A percentile compares a stretch with the other conserved stretches of the same genome.
These are phyloP conservation scores for Melipona quadrifasciata DNA, from an alignment of 1,140 invertebrate species.

Conservation along the genomic window DNA sequence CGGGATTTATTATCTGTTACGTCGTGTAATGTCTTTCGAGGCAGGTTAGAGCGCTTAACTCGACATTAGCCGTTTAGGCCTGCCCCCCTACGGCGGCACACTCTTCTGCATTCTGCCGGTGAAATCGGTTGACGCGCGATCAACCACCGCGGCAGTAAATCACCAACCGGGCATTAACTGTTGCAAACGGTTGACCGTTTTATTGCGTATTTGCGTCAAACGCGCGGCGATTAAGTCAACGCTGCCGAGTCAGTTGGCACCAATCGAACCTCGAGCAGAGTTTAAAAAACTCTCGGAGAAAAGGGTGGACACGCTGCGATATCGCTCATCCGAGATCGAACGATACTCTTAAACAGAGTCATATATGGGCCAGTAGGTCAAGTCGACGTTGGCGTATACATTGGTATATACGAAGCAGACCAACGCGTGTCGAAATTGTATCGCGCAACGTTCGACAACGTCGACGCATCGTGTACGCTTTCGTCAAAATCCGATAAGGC, in stretches of 20 bases:
- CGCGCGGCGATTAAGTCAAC: not conserved
- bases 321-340: constrained; percentile 55
- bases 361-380: constrained; percentile 54
- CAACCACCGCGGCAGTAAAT: constrained; percentile 50
- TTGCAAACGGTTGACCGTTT: constrained; percentile 36
- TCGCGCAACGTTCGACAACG: not conserved
- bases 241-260: not conserved
- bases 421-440: constrained; percentile 25
- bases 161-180: constrained; percentile 38
- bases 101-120: constrained; percentile 29
- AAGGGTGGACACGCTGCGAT: constrained; percentile 28
- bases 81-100: constrained; percentile 27
- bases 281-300: constrained; percentile 28
- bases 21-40: constrained; percentile 63
- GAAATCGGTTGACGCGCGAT: constrained; percentile 51
- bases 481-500: constrained; percentile 23
- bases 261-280: not conserved
- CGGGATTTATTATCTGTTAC: constrained; percentile 69
- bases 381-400: constrained; percentile 38
- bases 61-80: constrained; percentile 56
- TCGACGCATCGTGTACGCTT: not conserved
- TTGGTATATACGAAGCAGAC: constrained; percentile 33
- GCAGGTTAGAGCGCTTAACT: constrained; percentile 66
- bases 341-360: constrained; percentile 32
- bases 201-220: constrained; percentile 27